Conservation (phyloP, 2,888 invertebrate species). For the Phytoseiulus persimilis region DNA sequence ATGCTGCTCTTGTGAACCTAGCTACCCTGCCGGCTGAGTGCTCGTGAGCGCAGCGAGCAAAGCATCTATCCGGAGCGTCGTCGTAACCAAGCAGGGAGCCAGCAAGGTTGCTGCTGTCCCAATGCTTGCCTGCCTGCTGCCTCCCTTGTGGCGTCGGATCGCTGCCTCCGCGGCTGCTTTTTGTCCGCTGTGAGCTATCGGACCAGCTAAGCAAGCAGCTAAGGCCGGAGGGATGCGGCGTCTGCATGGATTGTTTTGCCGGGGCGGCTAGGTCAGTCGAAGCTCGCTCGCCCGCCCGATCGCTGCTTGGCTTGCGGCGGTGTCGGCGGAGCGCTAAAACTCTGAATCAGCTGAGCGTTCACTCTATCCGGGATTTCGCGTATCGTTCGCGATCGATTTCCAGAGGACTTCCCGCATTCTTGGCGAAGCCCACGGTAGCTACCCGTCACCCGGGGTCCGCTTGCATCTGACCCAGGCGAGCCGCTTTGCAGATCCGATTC, state of each 20-base stretch:
- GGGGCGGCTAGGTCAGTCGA: neutral
- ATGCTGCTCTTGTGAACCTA: neutral
- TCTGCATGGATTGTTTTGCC: neutral
- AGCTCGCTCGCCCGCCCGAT: neutral
- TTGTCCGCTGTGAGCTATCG: neutral
- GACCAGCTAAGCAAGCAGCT: neutral
- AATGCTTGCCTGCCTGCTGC: neutral
- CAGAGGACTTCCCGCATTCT: too few relatives aligned
- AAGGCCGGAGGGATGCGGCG: neutral
- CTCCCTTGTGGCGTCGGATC: neutral
- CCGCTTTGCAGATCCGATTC: too few relatives aligned
- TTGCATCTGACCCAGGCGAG: too few relatives aligned
- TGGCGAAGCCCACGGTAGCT: too few relatives aligned
- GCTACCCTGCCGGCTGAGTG: neutral
- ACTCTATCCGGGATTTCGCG: too few relatives aligned
- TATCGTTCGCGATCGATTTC: too few relatives aligned
- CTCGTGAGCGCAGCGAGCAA: too few relatives aligned
- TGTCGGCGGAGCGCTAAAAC: neutral
- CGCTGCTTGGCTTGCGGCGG: neutral
- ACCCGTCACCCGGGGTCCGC: too few relatives aligned
- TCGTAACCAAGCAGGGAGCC: neutral
- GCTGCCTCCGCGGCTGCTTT: neutral
- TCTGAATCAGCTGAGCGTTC: neutral
- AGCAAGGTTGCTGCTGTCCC: neutral
- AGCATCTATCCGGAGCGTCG: neutral